Evolutionary conservation across 1,140 invertebrate genomes (phyloP).

Genomic region (Fopius arisanus): DNA sequence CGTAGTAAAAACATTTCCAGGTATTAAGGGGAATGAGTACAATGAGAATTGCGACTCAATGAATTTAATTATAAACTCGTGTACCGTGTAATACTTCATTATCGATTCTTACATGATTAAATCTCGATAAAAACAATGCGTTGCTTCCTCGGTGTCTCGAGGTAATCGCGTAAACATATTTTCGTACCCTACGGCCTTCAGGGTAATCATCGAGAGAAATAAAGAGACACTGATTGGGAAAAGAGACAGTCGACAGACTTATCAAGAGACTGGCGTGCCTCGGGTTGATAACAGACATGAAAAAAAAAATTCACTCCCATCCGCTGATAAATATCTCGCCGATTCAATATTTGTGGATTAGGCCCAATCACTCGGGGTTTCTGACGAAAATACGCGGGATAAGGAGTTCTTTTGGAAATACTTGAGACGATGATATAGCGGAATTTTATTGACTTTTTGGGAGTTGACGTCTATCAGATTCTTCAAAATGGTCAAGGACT

Average conservation of each 20-base stretch:
- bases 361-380: background rate
- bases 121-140: background rate
- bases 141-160: background rate
- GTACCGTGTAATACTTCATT: background rate
- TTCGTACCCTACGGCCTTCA: background rate
- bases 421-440: too few species aligned
- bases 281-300: background rate
- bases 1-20: background rate
- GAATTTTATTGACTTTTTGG: too few species aligned
- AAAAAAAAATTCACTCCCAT: background rate
- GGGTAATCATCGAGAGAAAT: background rate
- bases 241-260: background rate
- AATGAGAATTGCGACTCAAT: background rate
- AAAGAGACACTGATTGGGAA: background rate
- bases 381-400: background rate
- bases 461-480: too few species aligned
- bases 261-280: background rate
- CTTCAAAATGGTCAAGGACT: too few species aligned
- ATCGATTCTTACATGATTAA: background rate
- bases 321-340: background rate
- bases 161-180: slow-evolving; percentile 9
- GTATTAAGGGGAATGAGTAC: background rate
- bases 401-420: too few species aligned
- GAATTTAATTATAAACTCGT: background rate
- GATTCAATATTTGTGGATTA: slow-evolving; percentile 12